Percentiles rank a stretch among this genome's conserved stretches.
These are phyloP conservation scores for Epizoanthus scotinus DNA, from an alignment of 92 coral and sea anemone genomes.

Conservation along the genomic window DNA sequence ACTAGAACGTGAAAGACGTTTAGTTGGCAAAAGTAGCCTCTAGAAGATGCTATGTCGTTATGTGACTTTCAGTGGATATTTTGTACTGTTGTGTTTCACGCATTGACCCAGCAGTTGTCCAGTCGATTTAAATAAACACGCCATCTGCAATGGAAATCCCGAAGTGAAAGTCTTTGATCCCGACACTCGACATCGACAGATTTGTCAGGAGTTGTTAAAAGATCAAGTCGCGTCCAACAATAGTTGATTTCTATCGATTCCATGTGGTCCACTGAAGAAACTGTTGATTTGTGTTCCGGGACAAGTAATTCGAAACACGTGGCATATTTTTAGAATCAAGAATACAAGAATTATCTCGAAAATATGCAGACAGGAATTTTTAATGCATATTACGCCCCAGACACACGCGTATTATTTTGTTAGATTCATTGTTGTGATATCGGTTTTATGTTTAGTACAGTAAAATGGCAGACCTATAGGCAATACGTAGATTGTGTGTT, in stretches of 20 bases:
- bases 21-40: neutral
- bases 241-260: neutral
- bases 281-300: neutral
- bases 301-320: neutral
- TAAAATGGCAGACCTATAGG: no score
- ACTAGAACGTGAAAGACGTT: no score
- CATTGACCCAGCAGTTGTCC: neutral
- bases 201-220: neutral
- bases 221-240: constrained; percentile 2
- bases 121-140: neutral
- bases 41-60: neutral
- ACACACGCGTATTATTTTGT: no score
- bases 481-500: no score
- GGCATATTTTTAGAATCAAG: constrained; percentile 1
- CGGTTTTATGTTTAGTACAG: no score
- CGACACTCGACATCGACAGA: neutral
- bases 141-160: neutral
- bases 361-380: no score
- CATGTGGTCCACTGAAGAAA: neutral
- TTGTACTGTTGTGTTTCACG: neutral
- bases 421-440: no score
- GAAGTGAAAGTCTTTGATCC: no score
- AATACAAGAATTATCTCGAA: no score
- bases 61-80: neutral
- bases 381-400: no score